Evolutionary conservation across 2,113 vertebrate species (phyloP).

Genomic region (cat (Felis catus)): F.catus_Fca126_mat1.0 CM031412.1:170253001-170253500

Average conservation of each 20-base stretch:
- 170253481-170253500: not conserved
- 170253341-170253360: not conserved
- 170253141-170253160: not conserved
- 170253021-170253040: not conserved
- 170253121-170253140: not conserved
- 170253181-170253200: not conserved
- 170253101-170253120: not conserved
- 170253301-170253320: not conserved
- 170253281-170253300: not conserved
- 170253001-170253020: not conserved
- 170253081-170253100: not conserved
- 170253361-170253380: not conserved
- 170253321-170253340: not conserved
- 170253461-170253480: not conserved
- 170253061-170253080: not conserved
- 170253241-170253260: not conserved
- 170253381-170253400: not conserved
- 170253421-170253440: not conserved
- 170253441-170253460: not conserved
- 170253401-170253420: not conserved
- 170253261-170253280: not conserved
- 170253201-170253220: not conserved
- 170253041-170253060: not conserved
- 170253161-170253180: not conserved
- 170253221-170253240: not conserved